A percentile compares a stretch with the other conserved stretches of the same genome.
phyloP scores from a whole-genome alignment of 2,888 invertebrate species.

The Digitonthophagus gazella region DNA sequence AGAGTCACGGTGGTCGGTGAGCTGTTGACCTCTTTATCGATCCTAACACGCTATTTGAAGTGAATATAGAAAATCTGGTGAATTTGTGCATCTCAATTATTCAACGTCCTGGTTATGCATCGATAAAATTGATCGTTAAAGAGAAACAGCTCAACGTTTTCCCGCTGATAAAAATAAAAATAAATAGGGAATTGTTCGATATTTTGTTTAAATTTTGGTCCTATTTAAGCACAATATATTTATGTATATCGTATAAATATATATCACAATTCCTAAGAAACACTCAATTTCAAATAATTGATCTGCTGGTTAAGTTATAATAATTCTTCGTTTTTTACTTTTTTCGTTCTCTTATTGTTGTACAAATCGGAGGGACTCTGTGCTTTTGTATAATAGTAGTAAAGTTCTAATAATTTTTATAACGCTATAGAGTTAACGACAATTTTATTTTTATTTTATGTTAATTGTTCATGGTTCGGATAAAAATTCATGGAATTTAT shows the following conservation, averaged over 20 bases:
- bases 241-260: constrained; percentile 26
- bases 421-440: background rate
- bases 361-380: constrained; percentile 45
- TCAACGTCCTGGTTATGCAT: too few species aligned
- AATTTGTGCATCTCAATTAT: background rate
- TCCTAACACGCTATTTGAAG: background rate
- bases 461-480: background rate
- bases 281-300: constrained; percentile 24
- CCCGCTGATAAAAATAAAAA: background rate
- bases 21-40: constrained; percentile 4
- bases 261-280: constrained; percentile 33
- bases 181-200: background rate
- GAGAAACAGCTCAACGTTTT: background rate
- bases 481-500: too few species aligned
- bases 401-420: constrained; percentile 10
- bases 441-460: background rate
- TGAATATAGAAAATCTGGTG: constrained; percentile 6
- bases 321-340: constrained; percentile 61
- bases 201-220: constrained; percentile 29
- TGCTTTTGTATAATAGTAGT: constrained; percentile 23
- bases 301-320: constrained; percentile 43
- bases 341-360: constrained; percentile 40
- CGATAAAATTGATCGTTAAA: too few species aligned
- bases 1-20: too few species aligned
- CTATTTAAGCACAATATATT: constrained; percentile 32